Base-by-base conservation (phyloP, 2,113 vertebrate species). In the Struthio camelus region DNA sequence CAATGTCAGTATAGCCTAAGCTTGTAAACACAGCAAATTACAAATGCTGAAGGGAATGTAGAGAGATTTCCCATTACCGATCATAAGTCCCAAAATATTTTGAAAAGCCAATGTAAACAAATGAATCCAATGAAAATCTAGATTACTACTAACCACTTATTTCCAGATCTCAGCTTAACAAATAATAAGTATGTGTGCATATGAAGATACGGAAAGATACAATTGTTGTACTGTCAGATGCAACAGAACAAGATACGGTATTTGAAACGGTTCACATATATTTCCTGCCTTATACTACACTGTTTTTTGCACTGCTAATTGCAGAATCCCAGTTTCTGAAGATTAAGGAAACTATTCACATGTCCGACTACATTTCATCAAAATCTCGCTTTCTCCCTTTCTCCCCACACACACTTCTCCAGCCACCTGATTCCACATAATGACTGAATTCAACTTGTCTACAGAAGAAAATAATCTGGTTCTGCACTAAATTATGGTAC, bases 1-100 rank as follows among this genome's bases (percentile, higher is more conserved):
- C 14, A 0, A 44, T 30, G 50, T 79, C 69, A 85, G 59, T 81
- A 83, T 18, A 71, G 42, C 24, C 64, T 67, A 71, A 90, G 36
- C n/a, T 76, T 70, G 61, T 84, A 89, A 96, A 95, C 75, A 93
- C 14, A 64, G 22, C 64, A 94, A 94, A 80, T 16, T 90, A 42
- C 48, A 34, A 94, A 86, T 15, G 58, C 89, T 38, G 40, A 90
- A 73, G 69, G 82, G 59, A 95, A 84, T 84, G 48, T 42, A 95
- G 50, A 85, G 27, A 78, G 13, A 80, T 80, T 80, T 92, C 82
- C 79, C 72, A 67, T 50, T 84, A 82, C 50, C 73, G 62, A 89
- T 54, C 54, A 83, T 24, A 73, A 80, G 34, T 75, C 64, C 42
- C 46, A 92, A 84, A 67, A 54, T 81, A 84, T 76, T 86, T 61